Evolutionary conservation across 2,888 invertebrate species (phyloP).

Genomic region (Tanypteryx hageni): DNA sequence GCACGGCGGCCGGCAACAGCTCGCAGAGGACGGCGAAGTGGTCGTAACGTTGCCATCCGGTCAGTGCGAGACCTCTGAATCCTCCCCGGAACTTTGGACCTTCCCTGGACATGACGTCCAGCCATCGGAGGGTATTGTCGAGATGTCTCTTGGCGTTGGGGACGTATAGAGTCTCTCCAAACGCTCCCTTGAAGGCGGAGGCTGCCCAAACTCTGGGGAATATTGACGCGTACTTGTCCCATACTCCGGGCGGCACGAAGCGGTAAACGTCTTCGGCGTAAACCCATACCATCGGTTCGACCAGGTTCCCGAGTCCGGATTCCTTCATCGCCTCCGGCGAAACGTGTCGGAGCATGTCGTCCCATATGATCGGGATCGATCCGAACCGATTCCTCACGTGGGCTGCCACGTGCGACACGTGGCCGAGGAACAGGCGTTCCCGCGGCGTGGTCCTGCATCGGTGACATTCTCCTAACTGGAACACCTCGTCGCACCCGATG

Average conservation of each 20-base stretch:
- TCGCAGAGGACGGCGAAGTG: conserved; percentile 85
- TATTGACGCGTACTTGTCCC: conserved; percentile 83
- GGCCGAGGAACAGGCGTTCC: conserved; percentile 80
- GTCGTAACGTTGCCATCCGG: conserved; percentile 83
- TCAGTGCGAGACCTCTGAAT: conserved; percentile 78
- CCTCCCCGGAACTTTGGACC: conserved; percentile 77
- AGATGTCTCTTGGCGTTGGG: conserved; percentile 83
- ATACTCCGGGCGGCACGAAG: conserved; percentile 76
- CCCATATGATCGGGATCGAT: conserved; percentile 84
- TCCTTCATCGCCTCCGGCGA: conserved; percentile 79
- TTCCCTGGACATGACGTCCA: conserved; percentile 81
- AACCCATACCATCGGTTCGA: conserved; percentile 90
- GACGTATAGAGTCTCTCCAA: conserved; percentile 83
- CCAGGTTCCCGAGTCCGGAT: conserved; percentile 80
- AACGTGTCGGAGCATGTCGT: conserved; percentile 86
- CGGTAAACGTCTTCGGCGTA: conserved; percentile 85
- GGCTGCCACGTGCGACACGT: conserved; percentile 80
- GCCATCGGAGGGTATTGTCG: conserved; percentile 84
- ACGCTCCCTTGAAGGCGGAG: conserved; percentile 86
- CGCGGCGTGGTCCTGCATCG: conserved; percentile 77
- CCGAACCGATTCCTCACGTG: conserved; percentile 79
- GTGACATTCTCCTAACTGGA: conserved; percentile 83
- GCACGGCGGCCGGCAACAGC: conserved; percentile 81
- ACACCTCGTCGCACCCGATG: conserved; percentile 87
- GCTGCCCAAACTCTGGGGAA: conserved; percentile 85